A percentile compares a stretch with the other conserved stretches of the same genome.
These are phyloP conservation scores for Acronicta psi DNA, from an alignment of 2,888 invertebrate genomes.

Conservation along the genomic window DNA sequence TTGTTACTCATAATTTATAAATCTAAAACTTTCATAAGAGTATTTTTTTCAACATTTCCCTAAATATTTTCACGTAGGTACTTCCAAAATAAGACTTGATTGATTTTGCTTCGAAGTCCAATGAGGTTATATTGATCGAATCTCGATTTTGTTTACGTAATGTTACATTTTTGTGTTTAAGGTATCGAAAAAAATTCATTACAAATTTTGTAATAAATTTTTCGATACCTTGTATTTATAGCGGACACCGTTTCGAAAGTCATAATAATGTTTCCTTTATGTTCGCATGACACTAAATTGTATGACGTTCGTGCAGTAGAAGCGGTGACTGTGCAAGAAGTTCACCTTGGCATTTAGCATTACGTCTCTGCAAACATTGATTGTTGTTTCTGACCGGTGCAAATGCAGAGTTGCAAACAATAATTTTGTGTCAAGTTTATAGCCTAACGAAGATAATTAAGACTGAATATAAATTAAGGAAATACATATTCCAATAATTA, in stretches of 20 bases:
- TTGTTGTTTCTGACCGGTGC: constrained; percentile 60
- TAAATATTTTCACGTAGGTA: no score
- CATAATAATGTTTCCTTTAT: constrained; percentile 47
- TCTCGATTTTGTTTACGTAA: constrained; percentile 3
- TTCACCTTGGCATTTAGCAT: constrained; percentile 85
- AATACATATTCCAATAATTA: not conserved
- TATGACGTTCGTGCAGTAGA: constrained; percentile 61
- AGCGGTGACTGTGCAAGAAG: constrained; percentile 75
- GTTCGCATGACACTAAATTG: constrained; percentile 49
- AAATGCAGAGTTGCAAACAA: constrained; percentile 27
- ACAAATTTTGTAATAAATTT: not conserved
- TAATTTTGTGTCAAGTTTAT: constrained; percentile 8
- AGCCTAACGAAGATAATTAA: not conserved
- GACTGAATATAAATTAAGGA: not conserved
- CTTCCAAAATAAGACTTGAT: not conserved
- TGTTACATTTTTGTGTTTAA: not conserved
- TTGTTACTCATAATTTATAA: constrained; percentile 1
- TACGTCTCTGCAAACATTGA: constrained; percentile 65
- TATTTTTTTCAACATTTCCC: no score
- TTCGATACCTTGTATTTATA: constrained; percentile 11
- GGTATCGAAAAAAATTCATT: no score
- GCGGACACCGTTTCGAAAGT: constrained; percentile 36
- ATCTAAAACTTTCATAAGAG: no score
- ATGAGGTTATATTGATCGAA: not conserved
- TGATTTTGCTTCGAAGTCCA: not conserved